These are phyloP conservation scores for Pundamilia nyererei DNA, from an alignment of 2,113 vertebrate genomes.

Conservation along the genomic window DNA sequence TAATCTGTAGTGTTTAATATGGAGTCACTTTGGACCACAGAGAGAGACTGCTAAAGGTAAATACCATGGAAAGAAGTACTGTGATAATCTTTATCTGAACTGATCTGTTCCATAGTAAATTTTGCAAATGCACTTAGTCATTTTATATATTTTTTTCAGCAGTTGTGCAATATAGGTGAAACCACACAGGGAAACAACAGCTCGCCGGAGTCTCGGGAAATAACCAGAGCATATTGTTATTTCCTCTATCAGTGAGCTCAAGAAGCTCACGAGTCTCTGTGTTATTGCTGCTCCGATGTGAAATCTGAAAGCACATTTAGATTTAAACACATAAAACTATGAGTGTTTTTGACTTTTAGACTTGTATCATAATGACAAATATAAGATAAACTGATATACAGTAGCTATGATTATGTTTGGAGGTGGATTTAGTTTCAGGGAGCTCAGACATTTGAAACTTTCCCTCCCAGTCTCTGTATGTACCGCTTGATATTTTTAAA, in stretches of 20 bases:
- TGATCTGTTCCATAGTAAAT: not conserved
- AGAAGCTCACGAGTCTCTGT: not conserved
- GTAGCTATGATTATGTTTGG: not conserved
- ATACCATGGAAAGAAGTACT: not conserved
- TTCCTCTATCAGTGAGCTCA: slow-evolving; percentile 12
- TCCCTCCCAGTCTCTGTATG: not conserved
- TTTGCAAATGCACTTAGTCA: not conserved
- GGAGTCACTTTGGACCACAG: not conserved
- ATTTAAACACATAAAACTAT: not conserved
- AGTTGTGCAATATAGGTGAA: slow-evolving; percentile 26
- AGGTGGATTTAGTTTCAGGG: not conserved
- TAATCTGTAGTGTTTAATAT: not conserved
- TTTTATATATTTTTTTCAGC: slow-evolving; percentile 11
- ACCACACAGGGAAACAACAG: not conserved
- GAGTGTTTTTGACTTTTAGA: not conserved
- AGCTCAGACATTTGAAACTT: not conserved
- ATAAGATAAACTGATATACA: not conserved
- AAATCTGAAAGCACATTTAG: not conserved
- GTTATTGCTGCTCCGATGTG: not conserved
- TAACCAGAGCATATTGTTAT: slow-evolving; percentile 11
- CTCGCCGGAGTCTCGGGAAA: slow-evolving; percentile 21
- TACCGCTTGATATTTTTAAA: not conserved
- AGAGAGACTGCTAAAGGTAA: not conserved
- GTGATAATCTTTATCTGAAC: not conserved
- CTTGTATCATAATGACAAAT: not conserved